phyloP scores from a whole-genome alignment of 2,113 vertebrate species.

The Spheniscus mendiculus region DNA sequence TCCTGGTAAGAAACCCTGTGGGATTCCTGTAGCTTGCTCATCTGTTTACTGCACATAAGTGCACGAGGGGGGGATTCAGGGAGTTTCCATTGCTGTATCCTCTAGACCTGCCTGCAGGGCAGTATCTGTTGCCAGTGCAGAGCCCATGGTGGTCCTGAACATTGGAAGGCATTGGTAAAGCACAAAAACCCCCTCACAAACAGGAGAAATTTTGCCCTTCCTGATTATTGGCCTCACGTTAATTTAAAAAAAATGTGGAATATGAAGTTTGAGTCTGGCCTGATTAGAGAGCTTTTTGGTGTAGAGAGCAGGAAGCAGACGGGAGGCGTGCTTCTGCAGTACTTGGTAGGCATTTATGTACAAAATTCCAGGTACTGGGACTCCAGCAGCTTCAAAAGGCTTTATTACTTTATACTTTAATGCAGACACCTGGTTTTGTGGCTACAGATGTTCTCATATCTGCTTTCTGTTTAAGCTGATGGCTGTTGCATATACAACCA shows the following conservation, averaged over 20 bases:
- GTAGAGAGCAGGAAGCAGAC: background rate
- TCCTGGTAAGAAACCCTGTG: background rate
- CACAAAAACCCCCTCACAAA: background rate
- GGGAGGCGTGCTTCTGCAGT: background rate
- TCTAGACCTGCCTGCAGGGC: background rate
- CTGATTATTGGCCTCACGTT: background rate
- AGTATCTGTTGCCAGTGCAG: background rate
- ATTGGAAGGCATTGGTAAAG: background rate
- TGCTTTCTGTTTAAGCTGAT: background rate
- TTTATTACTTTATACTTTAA: background rate
- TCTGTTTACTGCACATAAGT: background rate
- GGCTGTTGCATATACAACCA: background rate
- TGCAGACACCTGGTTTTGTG: background rate
- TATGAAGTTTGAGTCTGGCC: background rate
- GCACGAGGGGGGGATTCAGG: background rate
- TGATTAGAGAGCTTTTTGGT: background rate
- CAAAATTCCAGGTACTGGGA: background rate
- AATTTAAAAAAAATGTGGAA: background rate
- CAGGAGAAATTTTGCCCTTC: background rate
- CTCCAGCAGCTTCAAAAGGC: background rate
- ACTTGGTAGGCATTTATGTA: background rate
- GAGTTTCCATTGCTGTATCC: background rate
- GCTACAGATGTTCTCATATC: background rate
- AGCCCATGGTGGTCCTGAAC: accelerated
- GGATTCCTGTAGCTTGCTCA: background rate